phyloP scores from a whole-genome alignment of 1,140 invertebrate genomes.

The Branchinecta lindahli region DNA sequence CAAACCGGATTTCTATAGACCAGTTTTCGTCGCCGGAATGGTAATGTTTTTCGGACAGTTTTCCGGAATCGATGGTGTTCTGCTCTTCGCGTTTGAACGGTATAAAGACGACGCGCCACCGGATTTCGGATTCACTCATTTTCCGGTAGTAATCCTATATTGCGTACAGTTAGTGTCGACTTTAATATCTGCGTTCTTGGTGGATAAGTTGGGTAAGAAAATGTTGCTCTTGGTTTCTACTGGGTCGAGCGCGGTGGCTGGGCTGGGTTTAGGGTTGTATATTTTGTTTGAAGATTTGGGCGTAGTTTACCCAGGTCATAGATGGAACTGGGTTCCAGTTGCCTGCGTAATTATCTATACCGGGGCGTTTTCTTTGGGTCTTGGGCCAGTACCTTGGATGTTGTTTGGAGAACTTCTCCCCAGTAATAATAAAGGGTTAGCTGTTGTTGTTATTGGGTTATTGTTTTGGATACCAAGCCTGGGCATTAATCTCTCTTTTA shows the following conservation, averaged over 20 bases:
- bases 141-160: conserved; percentile 18
- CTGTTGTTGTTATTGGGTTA: conserved; percentile 10
- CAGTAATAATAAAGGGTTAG: conserved; percentile 14
- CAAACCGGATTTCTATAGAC: conserved; percentile 12
- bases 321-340: conserved; percentile 18
- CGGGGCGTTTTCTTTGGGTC: conserved; percentile 18
- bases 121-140: not conserved
- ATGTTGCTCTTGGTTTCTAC: conserved; percentile 17
- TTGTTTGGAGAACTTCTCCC: conserved; percentile 20
- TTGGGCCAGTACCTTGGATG: conserved; percentile 19
- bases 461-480: conserved; percentile 18
- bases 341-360: conserved; percentile 19
- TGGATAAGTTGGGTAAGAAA: conserved; percentile 18
- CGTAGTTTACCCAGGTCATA: not conserved
- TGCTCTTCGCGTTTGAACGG: conserved; percentile 17
- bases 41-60: conserved; percentile 22
- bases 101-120: conserved; percentile 12
- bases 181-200: conserved; percentile 11
- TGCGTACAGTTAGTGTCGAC: conserved; percentile 18
- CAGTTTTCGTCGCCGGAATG: conserved; percentile 16
- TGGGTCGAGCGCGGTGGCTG: conserved; percentile 15
- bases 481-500: conserved; percentile 15
- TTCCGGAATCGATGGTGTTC: conserved; percentile 18
- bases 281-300: conserved; percentile 18
- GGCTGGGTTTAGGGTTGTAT: conserved; percentile 14